These are phyloP conservation scores for Horisme vitalbata DNA, from an alignment of 2,888 invertebrate genomes.

Conservation along the genomic window DNA sequence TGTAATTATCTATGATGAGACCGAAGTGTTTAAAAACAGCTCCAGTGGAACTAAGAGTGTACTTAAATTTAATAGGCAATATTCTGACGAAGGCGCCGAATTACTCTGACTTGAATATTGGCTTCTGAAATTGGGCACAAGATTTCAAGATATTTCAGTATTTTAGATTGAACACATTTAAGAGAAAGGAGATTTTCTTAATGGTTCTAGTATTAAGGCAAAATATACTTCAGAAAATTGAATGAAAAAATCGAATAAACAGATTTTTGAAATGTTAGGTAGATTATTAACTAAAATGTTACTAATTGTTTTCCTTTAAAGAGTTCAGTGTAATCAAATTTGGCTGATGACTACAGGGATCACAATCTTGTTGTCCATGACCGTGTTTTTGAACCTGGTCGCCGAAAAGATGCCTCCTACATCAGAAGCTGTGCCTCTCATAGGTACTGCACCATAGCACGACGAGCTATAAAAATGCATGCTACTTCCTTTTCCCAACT, in stretches of 20 bases:
- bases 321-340: slow-evolving; percentile 30
- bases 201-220: slow-evolving; percentile 2
- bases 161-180: slow-evolving; percentile 17
- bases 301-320: background rate
- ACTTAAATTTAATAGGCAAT: slow-evolving; percentile 47
- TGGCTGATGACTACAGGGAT: slow-evolving; percentile 89
- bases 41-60: slow-evolving; percentile 48
- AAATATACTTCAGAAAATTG: too few species aligned
- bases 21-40: slow-evolving; percentile 44
- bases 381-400: slow-evolving; percentile 98
- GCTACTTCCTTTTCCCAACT: slow-evolving; percentile 40
- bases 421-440: slow-evolving; percentile 91
- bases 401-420: slow-evolving; percentile 97
- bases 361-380: slow-evolving; percentile 97
- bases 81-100: slow-evolving; percentile 42
- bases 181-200: slow-evolving; percentile 6
- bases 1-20: slow-evolving; percentile 46
- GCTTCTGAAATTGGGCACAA: slow-evolving; percentile 29
- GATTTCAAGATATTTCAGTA: slow-evolving; percentile 12
- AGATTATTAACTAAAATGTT: background rate
- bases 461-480: slow-evolving; percentile 35
- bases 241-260: too few species aligned
- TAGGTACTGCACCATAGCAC: slow-evolving; percentile 82
- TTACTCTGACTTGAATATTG: slow-evolving; percentile 45
- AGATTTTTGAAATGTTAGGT: background rate